Evolutionary conservation across 2,113 vertebrate genomes (phyloP).

Genomic region (Tympanuchus pallidicinctus): DNA sequence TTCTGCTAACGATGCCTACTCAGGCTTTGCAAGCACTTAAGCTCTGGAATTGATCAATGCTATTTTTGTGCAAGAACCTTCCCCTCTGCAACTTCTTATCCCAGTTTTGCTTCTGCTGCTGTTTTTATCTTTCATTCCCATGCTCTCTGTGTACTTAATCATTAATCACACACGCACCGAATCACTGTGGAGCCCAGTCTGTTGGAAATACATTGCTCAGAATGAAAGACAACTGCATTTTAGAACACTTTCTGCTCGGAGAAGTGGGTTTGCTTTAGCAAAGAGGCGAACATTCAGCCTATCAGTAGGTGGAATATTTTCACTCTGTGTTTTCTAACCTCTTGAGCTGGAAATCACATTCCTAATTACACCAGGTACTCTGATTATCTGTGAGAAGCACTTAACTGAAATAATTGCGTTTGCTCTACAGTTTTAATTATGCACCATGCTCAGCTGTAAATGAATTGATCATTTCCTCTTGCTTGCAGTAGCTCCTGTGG

Average conservation of each 20-base stretch:
- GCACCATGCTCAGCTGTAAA: background rate
- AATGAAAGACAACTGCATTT: background rate
- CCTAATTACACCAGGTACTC: conserved; percentile 6
- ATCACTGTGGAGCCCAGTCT: background rate
- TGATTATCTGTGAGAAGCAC: background rate
- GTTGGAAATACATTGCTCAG: background rate
- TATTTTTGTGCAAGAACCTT: background rate
- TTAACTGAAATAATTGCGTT: background rate
- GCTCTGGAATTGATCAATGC: background rate
- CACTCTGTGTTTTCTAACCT: background rate
- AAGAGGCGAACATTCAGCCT: background rate
- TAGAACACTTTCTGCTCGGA: background rate
- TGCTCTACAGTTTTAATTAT: conserved; percentile 44
- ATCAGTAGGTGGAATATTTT: background rate
- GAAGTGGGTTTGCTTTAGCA: background rate
- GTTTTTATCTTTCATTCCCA: background rate
- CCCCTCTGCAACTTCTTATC: background rate
- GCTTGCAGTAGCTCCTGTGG: background rate
- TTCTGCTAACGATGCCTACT: background rate
- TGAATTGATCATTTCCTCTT: background rate
- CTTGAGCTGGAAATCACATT: conserved; percentile 32
- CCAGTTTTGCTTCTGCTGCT: background rate
- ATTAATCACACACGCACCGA: background rate
- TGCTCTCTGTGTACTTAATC: background rate
- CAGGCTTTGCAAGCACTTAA: background rate